Base-by-base conservation (phyloP, 2,888 invertebrate species). In the Drosophila anomalipes region DNA sequence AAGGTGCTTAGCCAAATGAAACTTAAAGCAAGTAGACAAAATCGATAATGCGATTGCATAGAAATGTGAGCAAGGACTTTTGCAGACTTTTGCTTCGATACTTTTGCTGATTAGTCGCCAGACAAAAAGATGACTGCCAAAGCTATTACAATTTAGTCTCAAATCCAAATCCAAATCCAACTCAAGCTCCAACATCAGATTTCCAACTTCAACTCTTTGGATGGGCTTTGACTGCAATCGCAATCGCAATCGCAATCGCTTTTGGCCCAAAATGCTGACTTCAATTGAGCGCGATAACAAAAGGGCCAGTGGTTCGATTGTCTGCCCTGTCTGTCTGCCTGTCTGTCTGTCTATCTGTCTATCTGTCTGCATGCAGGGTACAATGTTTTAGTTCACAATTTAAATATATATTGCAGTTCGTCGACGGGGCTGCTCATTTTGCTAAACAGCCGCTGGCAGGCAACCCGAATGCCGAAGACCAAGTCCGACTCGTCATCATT, bases 381-480 rank as follows among this genome's bases (percentile, higher is more conserved):
- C 58, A 49, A 58, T 64, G 52, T 74, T 77, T 65, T n/a, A 47
- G 28, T 51, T 35, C 39, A 41, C 58, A 67, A 59, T 60, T 63
- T 71, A 77, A 67, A 67, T 71, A 58, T 71, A 58, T 78, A 54
- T 62, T 65, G 53, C 60, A 47, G 68, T 77, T 71, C 33, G 62
- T 66, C 41, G 22, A 44, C 30, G 63, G 66, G 26, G 35, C 69
- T 71, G 83, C 78, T 82, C 82, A 79, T 84, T 82, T 86, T 78
- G 85, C 63, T 72, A 82, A 87, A 87, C 69, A 82, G 88, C 76
- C 82, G 63, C 72, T 70, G 83, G 83, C 86, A 63, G 26, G 2
- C 19, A 60, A 59, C 51, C 53, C 79, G 22, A 57, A 37, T 51
- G 67, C 44, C 57, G 22, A 19, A 60, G 37, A 79, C 60, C 53